phyloP scores from a whole-genome alignment of 2,113 vertebrate genomes.

The Lipotes vexillifer region DNA sequence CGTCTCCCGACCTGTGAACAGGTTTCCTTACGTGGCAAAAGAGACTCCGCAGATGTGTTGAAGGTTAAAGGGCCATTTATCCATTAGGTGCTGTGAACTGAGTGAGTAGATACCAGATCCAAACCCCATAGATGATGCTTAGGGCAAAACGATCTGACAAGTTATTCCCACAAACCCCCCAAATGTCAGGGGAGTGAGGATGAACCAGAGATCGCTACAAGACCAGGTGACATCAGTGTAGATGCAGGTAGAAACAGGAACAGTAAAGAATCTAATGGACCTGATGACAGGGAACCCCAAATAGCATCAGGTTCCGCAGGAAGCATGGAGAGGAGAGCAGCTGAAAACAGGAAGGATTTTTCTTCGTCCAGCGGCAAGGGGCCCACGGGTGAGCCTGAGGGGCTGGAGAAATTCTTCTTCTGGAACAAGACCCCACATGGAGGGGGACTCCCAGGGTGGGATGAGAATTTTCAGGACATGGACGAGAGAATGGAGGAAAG shows the following conservation, averaged over 20 bases:
- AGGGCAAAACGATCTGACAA: neutral
- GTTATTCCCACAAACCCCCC: neutral
- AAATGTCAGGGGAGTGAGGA: neutral
- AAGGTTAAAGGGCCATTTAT: neutral
- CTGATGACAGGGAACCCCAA: neutral
- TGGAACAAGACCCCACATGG: neutral
- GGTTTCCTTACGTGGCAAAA: neutral
- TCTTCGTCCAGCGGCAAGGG: neutral
- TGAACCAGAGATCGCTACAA: neutral
- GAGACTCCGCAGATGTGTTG: neutral
- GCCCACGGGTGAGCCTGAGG: neutral
- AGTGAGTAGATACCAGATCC: neutral
- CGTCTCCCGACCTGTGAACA: neutral
- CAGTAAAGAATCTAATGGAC: neutral
- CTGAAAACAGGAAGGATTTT: neutral
- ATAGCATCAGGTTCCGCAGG: neutral
- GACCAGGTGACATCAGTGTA: too few species aligned
- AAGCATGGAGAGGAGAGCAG: neutral
- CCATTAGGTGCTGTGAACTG: neutral
- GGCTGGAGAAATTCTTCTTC: neutral
- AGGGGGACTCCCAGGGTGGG: neutral
- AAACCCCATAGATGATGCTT: neutral
- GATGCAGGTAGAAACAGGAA: neutral
- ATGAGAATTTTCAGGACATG: neutral
- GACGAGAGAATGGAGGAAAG: neutral